These are phyloP conservation scores for Hephaestus fuliginosus DNA, from an alignment of 2,797 vertebrate genomes.

Conservation along the genomic window DNA sequence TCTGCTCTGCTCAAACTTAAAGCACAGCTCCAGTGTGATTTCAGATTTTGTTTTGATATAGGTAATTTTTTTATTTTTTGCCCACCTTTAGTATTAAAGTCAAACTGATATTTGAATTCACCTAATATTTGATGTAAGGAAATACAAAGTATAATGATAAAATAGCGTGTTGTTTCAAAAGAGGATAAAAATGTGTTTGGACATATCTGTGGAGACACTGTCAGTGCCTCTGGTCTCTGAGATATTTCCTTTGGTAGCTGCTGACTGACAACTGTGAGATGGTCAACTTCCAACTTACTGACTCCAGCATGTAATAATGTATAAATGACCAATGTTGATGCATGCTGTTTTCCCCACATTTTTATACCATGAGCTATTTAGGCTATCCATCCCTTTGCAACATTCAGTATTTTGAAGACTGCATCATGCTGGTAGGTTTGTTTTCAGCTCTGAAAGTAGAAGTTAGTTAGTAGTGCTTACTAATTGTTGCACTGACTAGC, in stretches of 20 bases:
- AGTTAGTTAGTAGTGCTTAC: neutral
- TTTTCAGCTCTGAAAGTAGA: neutral
- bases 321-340: neutral
- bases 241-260: constrained; percentile 10
- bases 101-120: neutral
- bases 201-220: neutral
- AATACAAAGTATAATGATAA: neutral
- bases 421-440: neutral
- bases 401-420: neutral
- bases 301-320: neutral
- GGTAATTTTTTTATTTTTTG: neutral
- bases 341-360: neutral
- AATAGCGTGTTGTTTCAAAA: neutral
- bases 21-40: constrained; percentile 3
- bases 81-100: neutral
- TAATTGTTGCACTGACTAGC: neutral
- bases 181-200: neutral
- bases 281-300: neutral
- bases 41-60: constrained; percentile 19
- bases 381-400: neutral
- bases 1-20: constrained; percentile 19
- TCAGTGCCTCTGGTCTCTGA: neutral
- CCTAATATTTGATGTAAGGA: neutral
- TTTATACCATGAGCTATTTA: neutral
- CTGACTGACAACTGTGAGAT: constrained; percentile 3